phyloP scores from a whole-genome alignment of 2,888 invertebrate genomes.

The Cylloceria caligata region DNA sequence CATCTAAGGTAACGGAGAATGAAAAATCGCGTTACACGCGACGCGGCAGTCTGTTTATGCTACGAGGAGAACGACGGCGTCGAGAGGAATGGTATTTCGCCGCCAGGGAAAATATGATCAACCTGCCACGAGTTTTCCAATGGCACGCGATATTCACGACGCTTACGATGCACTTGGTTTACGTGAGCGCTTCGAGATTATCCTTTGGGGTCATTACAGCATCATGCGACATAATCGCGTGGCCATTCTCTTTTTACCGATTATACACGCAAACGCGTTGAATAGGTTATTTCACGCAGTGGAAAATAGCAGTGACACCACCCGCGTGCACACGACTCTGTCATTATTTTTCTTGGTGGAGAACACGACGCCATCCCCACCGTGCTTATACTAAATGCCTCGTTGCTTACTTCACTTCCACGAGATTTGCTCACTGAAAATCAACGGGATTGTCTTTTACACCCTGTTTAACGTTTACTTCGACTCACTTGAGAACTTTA shows the following conservation, averaged over 20 bases:
- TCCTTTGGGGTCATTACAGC: slow-evolving; percentile 61
- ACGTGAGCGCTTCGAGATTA: slow-evolving; percentile 49
- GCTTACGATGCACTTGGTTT: slow-evolving; percentile 9
- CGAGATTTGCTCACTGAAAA: neutral
- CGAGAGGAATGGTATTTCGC: slow-evolving; percentile 41
- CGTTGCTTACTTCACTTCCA: slow-evolving; percentile 49
- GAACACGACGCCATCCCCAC: slow-evolving; percentile 30
- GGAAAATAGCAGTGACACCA: slow-evolving; percentile 68
- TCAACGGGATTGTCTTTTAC: slow-evolving; percentile 14
- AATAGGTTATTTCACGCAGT: slow-evolving; percentile 61
- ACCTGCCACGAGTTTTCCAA: slow-evolving; percentile 28
- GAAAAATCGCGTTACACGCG: slow-evolving; percentile 33
- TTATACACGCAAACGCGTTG: slow-evolving; percentile 48
- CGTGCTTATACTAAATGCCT: slow-evolving; percentile 55
- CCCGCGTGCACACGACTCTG: slow-evolving; percentile 57
- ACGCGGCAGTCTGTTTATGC: neutral
- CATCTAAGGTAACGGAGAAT: slow-evolving; percentile 4
- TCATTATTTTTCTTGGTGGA: slow-evolving; percentile 59
- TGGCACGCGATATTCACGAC: slow-evolving; percentile 39
- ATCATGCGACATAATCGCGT: slow-evolving; percentile 63
- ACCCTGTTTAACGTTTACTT: neutral
- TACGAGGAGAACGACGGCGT: neutral
- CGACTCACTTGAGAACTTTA: neutral
- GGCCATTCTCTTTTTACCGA: slow-evolving; percentile 66
- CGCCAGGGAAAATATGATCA: slow-evolving; percentile 57